These are phyloP conservation scores for Cydia splendana DNA, from an alignment of 1,140 invertebrate genomes.

Conservation along the genomic window DNA sequence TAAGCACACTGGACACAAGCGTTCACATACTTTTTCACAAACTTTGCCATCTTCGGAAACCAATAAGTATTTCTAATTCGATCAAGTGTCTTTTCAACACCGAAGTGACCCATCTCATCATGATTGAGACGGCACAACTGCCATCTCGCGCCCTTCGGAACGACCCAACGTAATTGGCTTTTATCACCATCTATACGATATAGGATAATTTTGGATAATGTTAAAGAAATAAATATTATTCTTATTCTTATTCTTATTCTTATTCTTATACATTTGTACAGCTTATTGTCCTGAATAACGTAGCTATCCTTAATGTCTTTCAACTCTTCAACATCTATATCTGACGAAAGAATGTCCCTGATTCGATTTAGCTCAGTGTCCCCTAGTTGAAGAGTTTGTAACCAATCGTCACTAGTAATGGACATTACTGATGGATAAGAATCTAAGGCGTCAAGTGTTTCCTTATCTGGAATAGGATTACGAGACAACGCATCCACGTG, in stretches of 20 bases:
- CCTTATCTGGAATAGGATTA: slow-evolving; percentile 35
- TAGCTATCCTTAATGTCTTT: slow-evolving; percentile 21
- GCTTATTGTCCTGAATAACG: slow-evolving; percentile 16
- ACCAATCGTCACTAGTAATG: not conserved
- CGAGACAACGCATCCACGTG: slow-evolving; percentile 54
- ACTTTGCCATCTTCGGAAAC: slow-evolving; percentile 31
- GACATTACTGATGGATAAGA: not conserved
- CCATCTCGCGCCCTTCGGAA: slow-evolving; percentile 29
- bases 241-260: no score
- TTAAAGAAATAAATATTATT: no score
- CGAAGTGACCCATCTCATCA: slow-evolving; percentile 23
- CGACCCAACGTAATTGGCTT: slow-evolving; percentile 4
- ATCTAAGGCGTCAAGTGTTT: not conserved
- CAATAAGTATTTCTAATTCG: slow-evolving; percentile 25
- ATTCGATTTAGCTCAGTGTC: slow-evolving; percentile 1
- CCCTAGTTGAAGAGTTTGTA: not conserved
- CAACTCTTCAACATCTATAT: not conserved
- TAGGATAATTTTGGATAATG: no score
- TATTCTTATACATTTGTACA: slow-evolving; percentile 24
- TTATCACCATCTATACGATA: not conserved
- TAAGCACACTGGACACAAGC: slow-evolving; percentile 30
- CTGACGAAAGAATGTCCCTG: slow-evolving; percentile 1
- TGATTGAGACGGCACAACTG: slow-evolving; percentile 9
- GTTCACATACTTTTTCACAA: not conserved
- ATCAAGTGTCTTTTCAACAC: slow-evolving; percentile 13